These are phyloP conservation scores for Cyclophora punctaria DNA, from an alignment of 2,888 invertebrate species.

Conservation along the genomic window DNA sequence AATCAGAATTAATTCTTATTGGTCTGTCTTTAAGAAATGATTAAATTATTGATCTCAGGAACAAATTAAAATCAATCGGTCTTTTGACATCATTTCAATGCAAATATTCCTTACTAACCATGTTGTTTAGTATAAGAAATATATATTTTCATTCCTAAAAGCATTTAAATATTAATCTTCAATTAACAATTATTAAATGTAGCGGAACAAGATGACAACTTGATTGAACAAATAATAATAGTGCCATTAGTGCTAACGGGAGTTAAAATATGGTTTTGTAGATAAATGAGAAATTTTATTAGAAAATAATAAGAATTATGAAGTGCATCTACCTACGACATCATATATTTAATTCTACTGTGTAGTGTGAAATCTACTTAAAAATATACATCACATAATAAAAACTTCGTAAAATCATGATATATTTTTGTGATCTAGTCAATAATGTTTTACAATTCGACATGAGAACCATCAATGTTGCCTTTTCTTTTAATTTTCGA, in stretches of 20 bases:
- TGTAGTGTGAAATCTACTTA: neutral
- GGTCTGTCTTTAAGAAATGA: too few species aligned
- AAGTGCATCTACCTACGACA: neutral
- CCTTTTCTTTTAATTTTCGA: conserved; percentile 33
- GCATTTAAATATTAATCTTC: conserved; percentile 1
- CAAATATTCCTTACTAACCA: too few species aligned
- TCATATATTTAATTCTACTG: neutral
- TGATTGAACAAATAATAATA: conserved; percentile 21
- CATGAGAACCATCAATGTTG: conserved; percentile 16
- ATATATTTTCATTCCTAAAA: conserved; percentile 1
- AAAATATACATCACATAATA: conserved; percentile 10
- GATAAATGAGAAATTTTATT: conserved; percentile 1
- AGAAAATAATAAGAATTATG: neutral
- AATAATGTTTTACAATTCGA: neutral
- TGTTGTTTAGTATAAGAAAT: too few species aligned
- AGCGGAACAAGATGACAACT: conserved; percentile 18
- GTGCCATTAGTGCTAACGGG: conserved; percentile 50
- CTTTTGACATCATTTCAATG: too few species aligned
- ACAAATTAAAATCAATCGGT: too few species aligned
- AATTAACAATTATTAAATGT: neutral
- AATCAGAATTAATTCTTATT: too few species aligned
- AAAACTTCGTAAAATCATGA: conserved; percentile 2
- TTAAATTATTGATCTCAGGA: too few species aligned
- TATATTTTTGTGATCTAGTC: neutral
- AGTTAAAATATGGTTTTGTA: conserved; percentile 20